Conservation (phyloP, 2,113 vertebrate species). For the Galbula dea region DNA sequence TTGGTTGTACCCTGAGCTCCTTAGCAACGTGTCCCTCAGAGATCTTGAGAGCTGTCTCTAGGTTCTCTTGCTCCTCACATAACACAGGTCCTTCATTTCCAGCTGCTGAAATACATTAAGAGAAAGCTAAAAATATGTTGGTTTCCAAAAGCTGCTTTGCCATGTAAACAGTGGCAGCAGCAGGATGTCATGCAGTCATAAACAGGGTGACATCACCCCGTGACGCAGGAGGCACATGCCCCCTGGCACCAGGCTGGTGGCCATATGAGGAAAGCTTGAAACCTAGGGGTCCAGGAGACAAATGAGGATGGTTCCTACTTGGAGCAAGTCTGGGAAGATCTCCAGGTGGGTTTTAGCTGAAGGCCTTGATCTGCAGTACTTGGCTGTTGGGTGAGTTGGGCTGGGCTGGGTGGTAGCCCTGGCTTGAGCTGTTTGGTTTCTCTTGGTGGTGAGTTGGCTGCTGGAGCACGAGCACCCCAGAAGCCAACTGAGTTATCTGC, state of each 20-base stretch:
- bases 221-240: background rate
- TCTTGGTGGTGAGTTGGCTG: fast-evolving
- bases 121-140: conserved; percentile 43
- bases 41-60: background rate
- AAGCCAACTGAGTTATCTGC: background rate
- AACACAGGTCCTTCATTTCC: background rate
- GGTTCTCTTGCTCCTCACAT: background rate
- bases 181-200: background rate
- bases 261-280: background rate
- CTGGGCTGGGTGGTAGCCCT: background rate
- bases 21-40: fast-evolving
- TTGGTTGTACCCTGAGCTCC: background rate
- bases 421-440: background rate
- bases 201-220: background rate
- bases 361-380: background rate
- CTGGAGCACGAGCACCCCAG: background rate
- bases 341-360: background rate
- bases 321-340: background rate
- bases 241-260: fast-evolving
- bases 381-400: fast-evolving
- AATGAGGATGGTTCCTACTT: background rate
- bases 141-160: conserved; percentile 13
- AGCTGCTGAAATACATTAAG: conserved; percentile 39
- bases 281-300: background rate
- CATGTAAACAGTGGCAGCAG: background rate